Conservation (phyloP, 2,888 invertebrate genomes). For the Cecidostiba fungosa region DNA sequence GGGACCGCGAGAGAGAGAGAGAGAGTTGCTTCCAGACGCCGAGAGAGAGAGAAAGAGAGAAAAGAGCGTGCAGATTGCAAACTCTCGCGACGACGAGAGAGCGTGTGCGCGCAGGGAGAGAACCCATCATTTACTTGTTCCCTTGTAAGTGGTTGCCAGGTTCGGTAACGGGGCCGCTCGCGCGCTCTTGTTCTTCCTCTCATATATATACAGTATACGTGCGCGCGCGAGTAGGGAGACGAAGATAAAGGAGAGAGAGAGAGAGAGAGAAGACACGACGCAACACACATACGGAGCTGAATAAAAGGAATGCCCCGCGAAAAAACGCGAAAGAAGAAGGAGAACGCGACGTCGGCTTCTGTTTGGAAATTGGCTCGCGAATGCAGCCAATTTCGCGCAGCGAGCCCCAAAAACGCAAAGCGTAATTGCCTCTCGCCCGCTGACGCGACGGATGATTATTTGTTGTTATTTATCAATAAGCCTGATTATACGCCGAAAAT, state of each 20-base stretch:
- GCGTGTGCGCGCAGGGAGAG: constrained; percentile 53
- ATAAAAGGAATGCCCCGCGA: constrained; percentile 44
- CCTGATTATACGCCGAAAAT: constrained; percentile 39
- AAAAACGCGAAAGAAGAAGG: constrained; percentile 34
- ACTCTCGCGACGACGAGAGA: constrained; percentile 9
- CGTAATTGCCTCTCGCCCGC: constrained; percentile 51
- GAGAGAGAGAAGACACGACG: constrained; percentile 18
- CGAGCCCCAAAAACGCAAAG: constrained; percentile 42
- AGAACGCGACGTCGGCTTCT: constrained; percentile 41
- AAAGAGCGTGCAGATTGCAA: constrained; percentile 64
- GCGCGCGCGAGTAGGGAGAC: not conserved
- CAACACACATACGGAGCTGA: not conserved
- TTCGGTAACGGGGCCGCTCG: constrained; percentile 67
- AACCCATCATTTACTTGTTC: constrained; percentile 73
- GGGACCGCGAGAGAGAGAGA: constrained; percentile 62
- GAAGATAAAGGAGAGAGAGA: constrained; percentile 26
- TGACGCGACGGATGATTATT: constrained; percentile 51
- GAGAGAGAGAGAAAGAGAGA: constrained; percentile 39
- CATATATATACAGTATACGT: not conserved
- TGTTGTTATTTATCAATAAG: constrained; percentile 58
- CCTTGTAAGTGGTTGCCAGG: constrained; percentile 67
- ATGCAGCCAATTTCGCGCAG: constrained; percentile 49
- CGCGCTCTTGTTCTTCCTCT: constrained; percentile 41
- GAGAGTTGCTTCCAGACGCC: not conserved
- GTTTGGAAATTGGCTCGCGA: constrained; percentile 58